These are phyloP conservation scores for Leucophenga maculata DNA, from an alignment of 2,888 invertebrate genomes.

Conservation along the genomic window DNA sequence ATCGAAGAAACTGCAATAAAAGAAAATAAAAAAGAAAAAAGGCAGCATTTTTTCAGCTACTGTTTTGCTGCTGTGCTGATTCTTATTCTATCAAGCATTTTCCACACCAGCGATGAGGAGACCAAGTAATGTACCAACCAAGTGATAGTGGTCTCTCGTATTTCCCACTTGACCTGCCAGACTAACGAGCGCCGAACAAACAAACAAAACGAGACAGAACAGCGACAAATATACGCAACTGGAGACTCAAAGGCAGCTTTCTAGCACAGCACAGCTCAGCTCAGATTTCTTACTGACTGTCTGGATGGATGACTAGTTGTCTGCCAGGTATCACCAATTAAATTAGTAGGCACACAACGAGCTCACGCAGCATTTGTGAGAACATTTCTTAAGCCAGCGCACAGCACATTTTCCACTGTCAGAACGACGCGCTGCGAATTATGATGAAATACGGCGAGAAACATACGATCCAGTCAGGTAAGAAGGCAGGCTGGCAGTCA, in stretches of 20 bases:
- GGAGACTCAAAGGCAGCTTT: neutral
- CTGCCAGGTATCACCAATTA: constrained; percentile 36
- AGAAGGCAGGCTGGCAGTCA: constrained; percentile 14
- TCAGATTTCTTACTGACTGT: neutral
- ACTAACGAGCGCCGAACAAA: constrained; percentile 45
- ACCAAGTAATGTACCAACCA: no score
- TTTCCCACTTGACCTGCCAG: constrained; percentile 23
- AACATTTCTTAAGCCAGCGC: constrained; percentile 48
- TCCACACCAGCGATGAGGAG: no score
- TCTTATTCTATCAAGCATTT: no score
- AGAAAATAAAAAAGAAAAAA: neutral
- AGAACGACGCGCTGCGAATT: constrained; percentile 52
- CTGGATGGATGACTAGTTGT: constrained; percentile 24
- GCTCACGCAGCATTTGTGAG: constrained; percentile 59
- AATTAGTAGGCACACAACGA: constrained; percentile 64
- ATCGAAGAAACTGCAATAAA: constrained; percentile 23
- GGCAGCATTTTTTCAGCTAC: no score
- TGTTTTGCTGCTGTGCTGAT: neutral
- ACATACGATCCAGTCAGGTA: constrained; percentile 39
- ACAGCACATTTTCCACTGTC: neutral
- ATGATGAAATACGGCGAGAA: constrained; percentile 55
- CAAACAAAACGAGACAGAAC: constrained; percentile 57
- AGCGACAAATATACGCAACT: constrained; percentile 13
- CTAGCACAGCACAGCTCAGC: constrained; percentile 12
- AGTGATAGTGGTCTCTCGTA: neutral